These are phyloP conservation scores for Chloebia gouldiae DNA, from an alignment of 2,113 vertebrate species.

Conservation along the genomic window DNA sequence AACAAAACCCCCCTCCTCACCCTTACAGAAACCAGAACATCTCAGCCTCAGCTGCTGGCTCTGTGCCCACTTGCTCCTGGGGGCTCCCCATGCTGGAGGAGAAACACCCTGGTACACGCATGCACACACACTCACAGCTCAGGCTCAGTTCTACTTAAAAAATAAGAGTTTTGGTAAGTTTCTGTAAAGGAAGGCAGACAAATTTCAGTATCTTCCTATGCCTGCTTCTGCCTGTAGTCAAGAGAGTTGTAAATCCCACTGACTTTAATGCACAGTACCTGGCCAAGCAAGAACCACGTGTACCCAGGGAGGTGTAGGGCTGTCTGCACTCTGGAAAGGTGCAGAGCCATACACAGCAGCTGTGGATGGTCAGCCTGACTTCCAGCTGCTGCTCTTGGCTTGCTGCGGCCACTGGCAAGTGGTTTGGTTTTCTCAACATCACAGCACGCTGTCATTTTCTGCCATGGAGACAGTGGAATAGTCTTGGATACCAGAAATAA, in stretches of 20 bases:
- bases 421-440: neutral
- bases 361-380: neutral
- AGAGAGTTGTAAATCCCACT: conserved; percentile 36
- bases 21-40: neutral
- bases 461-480: neutral
- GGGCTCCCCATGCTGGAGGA: neutral
- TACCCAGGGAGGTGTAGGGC: neutral
- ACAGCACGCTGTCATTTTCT: accelerated
- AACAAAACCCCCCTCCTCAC: neutral
- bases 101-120: too few relatives aligned
- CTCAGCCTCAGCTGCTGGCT: neutral
- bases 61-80: neutral
- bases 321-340: accelerated
- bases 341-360: accelerated
- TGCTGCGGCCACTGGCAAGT: neutral
- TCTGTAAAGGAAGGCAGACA: neutral
- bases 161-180: neutral
- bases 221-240: neutral
- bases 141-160: neutral
- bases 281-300: accelerated
- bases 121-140: neutral
- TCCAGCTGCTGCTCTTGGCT: neutral
- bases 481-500: neutral
- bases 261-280: neutral
- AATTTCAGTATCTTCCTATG: neutral